A percentile compares a stretch with the other conserved stretches of the same genome.
phyloP scores from a whole-genome alignment of 1,140 invertebrate genomes.

The Melanaphis sacchari region DNA sequence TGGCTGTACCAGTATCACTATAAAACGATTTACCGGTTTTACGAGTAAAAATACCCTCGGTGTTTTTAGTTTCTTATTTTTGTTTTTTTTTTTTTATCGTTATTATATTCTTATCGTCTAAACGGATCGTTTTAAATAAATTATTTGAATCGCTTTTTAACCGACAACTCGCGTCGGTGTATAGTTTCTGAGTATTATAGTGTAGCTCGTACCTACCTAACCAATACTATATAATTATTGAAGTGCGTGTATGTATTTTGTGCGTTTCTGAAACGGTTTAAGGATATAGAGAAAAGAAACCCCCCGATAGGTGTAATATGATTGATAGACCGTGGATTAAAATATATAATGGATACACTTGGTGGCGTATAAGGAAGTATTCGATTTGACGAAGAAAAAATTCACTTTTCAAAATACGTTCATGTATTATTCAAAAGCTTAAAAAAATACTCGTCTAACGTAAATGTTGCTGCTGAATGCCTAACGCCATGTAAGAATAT shows the following conservation, averaged over 20 bases:
- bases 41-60: neutral
- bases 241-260: neutral
- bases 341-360: constrained; percentile 32
- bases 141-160: neutral
- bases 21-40: neutral
- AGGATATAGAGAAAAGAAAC: neutral
- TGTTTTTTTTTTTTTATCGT: neutral
- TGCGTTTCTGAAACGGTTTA: neutral
- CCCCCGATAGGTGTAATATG: neutral
- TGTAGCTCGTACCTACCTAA: neutral
- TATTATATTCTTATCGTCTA: neutral
- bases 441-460: constrained; percentile 22
- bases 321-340: constrained; percentile 48
- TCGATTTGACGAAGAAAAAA: constrained; percentile 41
- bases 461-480: constrained; percentile 37
- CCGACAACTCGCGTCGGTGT: neutral
- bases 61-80: neutral
- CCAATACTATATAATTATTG: neutral
- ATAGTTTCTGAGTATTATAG: neutral
- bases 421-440: constrained; percentile 51
- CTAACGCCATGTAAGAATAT: neutral
- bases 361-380: neutral
- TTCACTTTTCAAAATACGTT: constrained; percentile 50
- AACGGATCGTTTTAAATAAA: neutral
- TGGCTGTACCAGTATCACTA: neutral